These are phyloP conservation scores for Psophia crepitans DNA, from an alignment of 2,113 vertebrate genomes.

Conservation along the genomic window DNA sequence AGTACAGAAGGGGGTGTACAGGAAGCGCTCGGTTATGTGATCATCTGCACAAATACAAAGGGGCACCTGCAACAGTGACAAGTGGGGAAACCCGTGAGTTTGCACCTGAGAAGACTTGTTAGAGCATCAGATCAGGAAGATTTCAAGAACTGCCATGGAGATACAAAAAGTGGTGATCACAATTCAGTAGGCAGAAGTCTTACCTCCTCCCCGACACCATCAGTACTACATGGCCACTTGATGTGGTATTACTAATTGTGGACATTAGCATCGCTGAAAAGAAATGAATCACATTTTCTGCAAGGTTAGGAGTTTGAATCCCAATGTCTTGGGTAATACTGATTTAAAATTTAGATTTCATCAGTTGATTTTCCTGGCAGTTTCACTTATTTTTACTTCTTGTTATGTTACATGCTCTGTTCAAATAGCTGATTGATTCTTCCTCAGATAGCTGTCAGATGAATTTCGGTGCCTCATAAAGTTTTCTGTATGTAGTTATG, in stretches of 20 bases:
- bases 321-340: background rate
- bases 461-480: background rate
- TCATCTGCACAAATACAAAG: background rate
- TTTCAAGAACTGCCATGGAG: background rate
- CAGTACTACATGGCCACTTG: background rate
- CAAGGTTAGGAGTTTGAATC: background rate
- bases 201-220: too few relatives aligned
- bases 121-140: background rate
- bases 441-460: background rate
- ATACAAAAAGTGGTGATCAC: background rate
- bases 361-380: slow-evolving; percentile 10
- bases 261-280: background rate
- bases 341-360: slow-evolving; percentile 34
- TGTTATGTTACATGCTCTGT: background rate
- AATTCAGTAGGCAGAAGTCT: background rate
- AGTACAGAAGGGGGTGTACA: background rate
- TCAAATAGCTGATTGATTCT: slow-evolving; percentile 6
- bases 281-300: background rate
- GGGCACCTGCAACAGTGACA: background rate
- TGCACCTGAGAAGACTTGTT: background rate
- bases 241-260: background rate
- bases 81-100: background rate
- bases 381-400: background rate
- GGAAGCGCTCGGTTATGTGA: background rate
- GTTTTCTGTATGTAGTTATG: background rate